These are phyloP conservation scores for Hyperoplus lanceolatus DNA, from an alignment of 2,797 vertebrate species.

Conservation along the genomic window DNA sequence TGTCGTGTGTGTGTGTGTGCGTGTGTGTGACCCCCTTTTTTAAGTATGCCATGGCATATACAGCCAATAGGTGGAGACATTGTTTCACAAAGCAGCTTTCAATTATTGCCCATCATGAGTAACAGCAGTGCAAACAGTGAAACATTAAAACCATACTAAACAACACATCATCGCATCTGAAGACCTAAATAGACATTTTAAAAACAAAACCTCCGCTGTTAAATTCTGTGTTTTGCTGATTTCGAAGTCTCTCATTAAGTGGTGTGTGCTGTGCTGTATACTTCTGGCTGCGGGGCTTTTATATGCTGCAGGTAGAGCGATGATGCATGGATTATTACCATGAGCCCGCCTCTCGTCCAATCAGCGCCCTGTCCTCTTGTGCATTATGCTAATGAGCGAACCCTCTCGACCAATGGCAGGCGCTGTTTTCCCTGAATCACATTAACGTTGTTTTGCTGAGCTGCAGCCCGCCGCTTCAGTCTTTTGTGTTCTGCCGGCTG, in stretches of 20 bases:
- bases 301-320: constrained; percentile 52
- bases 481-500: constrained; percentile 76
- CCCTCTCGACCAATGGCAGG: constrained; percentile 82
- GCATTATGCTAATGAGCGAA: constrained; percentile 67
- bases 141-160: background rate
- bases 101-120: constrained; percentile 12
- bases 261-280: background rate
- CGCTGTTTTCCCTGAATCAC: constrained; percentile 58
- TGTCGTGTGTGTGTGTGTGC: background rate
- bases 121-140: background rate
- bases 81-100: background rate
- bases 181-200: fast-evolving
- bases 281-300: constrained; percentile 7
- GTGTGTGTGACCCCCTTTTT: background rate
- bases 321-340: constrained; percentile 44
- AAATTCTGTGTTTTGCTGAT: fast-evolving
- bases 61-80: constrained; percentile 69
- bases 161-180: background rate
- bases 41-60: background rate
- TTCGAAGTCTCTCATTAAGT: fast-evolving
- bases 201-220: fast-evolving
- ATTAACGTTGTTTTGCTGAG: constrained; percentile 60
- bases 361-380: constrained; percentile 28
- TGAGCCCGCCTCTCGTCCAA: constrained; percentile 73
- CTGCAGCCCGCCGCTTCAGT: constrained; percentile 76